A percentile compares a stretch with the other conserved stretches of the same genome.
Conservation (phyloP, 1,140 invertebrate genomes). For the Solenopsis fugax region DNA sequence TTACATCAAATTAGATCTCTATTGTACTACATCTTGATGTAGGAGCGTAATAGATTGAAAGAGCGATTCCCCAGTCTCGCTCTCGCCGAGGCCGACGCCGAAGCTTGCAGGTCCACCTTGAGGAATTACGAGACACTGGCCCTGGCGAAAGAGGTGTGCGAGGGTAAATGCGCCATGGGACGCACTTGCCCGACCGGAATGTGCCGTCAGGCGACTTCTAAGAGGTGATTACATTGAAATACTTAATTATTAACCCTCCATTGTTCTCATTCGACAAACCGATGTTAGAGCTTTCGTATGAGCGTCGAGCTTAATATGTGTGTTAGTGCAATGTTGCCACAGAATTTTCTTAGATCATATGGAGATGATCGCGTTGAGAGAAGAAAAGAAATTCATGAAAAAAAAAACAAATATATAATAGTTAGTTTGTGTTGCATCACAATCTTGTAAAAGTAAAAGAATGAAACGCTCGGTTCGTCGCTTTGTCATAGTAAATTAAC, state of each 20-base stretch:
- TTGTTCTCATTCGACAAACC: no score
- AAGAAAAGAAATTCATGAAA: no score
- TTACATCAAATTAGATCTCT: neutral
- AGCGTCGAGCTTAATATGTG: no score
- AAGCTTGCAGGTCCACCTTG: slow-evolving; percentile 92
- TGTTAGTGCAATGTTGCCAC: no score
- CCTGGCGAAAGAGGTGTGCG: slow-evolving; percentile 92
- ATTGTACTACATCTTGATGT: slow-evolving; percentile 58
- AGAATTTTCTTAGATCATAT: no score
- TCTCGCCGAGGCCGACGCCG: slow-evolving; percentile 91
- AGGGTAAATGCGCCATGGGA: slow-evolving; percentile 94
- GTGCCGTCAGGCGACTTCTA: slow-evolving; percentile 86
- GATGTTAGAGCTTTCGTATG: no score
- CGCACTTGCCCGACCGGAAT: slow-evolving; percentile 93
- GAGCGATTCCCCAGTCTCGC: slow-evolving; percentile 94
- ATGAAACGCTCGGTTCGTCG: no score
- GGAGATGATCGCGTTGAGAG: no score
- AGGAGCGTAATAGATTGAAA: slow-evolving; percentile 94
- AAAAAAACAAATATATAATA: no score
- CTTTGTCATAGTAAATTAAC: no score
- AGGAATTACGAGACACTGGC: slow-evolving; percentile 93
- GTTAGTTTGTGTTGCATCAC: no score
- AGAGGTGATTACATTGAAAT: slow-evolving; percentile 82
- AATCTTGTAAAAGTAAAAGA: no score
- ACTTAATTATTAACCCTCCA: neutral